phyloP scores from a whole-genome alignment of 2,888 invertebrate genomes.

The Lasioglossum leucozonium region DNA sequence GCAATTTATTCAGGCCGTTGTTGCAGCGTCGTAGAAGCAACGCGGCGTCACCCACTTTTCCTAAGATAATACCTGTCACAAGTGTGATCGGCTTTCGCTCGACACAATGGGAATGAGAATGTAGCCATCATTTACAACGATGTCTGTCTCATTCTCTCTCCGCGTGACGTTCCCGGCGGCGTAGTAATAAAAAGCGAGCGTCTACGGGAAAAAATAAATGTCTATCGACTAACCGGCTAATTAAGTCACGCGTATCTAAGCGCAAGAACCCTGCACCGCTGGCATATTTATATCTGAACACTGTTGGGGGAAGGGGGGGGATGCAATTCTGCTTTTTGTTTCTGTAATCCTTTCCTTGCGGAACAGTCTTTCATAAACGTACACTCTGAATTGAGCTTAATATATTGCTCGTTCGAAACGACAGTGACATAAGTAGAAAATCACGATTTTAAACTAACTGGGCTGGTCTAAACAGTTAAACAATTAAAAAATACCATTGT shows the following conservation, averaged over 20 bases:
- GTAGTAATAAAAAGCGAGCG: conserved; percentile 46
- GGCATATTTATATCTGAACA: conserved; percentile 33
- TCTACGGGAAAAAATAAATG: conserved; percentile 41
- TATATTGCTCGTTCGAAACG: background rate
- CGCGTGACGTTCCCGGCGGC: background rate
- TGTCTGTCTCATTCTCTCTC: conserved; percentile 17
- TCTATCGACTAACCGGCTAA: conserved; percentile 50
- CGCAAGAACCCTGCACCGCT: background rate
- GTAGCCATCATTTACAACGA: conserved; percentile 31
- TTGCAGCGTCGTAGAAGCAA: conserved; percentile 39
- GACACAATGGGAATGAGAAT: conserved; percentile 53
- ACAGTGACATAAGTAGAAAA: background rate
- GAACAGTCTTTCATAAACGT: background rate
- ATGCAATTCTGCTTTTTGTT: background rate
- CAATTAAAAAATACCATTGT: too few species aligned
- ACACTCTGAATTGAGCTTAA: background rate
- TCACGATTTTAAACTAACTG: background rate
- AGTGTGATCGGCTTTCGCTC: conserved; percentile 61
- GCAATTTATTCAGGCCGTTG: conserved; percentile 56
- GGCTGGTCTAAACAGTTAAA: too few species aligned
- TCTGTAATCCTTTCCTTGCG: conserved; percentile 15
- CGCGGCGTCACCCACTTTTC: conserved; percentile 66
- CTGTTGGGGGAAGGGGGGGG: background rate
- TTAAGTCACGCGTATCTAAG: conserved; percentile 36
- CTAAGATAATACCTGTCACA: conserved; percentile 75